phyloP scores from a whole-genome alignment of 1,140 invertebrate species.

The Ceratina australensis region DNA sequence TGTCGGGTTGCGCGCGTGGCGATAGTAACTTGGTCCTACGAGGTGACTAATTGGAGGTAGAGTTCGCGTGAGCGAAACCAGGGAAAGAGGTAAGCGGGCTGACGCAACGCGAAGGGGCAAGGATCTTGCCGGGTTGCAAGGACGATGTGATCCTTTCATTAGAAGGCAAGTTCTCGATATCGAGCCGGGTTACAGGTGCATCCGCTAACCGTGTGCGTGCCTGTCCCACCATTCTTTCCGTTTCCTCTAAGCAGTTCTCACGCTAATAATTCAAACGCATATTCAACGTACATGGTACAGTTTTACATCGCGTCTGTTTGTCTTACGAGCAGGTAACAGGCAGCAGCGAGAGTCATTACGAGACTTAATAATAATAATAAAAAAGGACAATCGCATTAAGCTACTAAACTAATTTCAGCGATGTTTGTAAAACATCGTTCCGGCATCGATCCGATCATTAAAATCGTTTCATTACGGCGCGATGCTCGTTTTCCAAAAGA shows the following conservation, averaged over 20 bases:
- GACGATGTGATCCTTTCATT: conserved; percentile 67
- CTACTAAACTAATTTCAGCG: too few relatives aligned
- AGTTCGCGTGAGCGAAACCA: background rate
- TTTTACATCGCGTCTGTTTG: too few relatives aligned
- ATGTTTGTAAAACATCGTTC: too few relatives aligned
- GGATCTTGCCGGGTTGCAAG: conserved; percentile 73
- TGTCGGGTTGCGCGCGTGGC: too few relatives aligned
- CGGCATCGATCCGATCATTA: conserved; percentile 1
- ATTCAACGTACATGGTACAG: too few relatives aligned
- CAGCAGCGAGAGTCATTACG: too few relatives aligned
- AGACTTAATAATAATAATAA: too few relatives aligned
- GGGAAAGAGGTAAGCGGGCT: conserved; percentile 55
- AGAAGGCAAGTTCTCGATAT: conserved; percentile 68
- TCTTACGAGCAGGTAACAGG: too few relatives aligned
- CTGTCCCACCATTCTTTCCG: background rate
- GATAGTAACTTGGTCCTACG: too few relatives aligned
- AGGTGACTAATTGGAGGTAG: background rate
- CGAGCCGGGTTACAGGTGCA: conserved; percentile 50
- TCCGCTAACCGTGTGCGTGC: conserved; percentile 9
- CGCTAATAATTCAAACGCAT: too few relatives aligned
- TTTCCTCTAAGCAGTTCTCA: too few relatives aligned
- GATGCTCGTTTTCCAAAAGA: background rate
- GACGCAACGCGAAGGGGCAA: conserved; percentile 72
- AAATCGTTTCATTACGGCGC: conserved; percentile 9
- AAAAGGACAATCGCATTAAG: too few relatives aligned